Evolutionary conservation across 1,140 invertebrate species (phyloP), one percentile per base, ranked within the genome.

Genomic region (Protaetia brevitarsis): DNA sequence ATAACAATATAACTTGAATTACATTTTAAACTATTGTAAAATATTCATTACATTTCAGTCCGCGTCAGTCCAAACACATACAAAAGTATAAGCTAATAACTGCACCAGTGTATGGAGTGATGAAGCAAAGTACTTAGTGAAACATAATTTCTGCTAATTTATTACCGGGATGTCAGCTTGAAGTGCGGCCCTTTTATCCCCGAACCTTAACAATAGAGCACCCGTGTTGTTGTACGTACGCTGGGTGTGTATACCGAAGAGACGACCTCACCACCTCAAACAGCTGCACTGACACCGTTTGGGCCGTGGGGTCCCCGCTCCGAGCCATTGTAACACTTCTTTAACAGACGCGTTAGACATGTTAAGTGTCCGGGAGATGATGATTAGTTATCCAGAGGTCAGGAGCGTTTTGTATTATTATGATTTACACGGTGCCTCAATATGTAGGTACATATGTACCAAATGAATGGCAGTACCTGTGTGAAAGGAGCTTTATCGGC

Each of bases 91-190:
- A n/a, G n/a, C n/a, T n/a, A n/a, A n/a, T n/a, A n/a, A n/a, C n/a
- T n/a, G n/a, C n/a, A n/a, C n/a, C n/a, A n/a, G n/a, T n/a, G n/a
- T n/a, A n/a, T n/a, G n/a, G n/a, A 51, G 16, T 19, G 11, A 51
- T 23, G 26, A 51, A 51, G 41, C 41, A 21, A 51, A 51, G 41
- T 51, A 51, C 19, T 51, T 59, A 59, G 57, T 21, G 29, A 59
- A 59, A 59, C 57, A 59, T 59, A 59, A 59, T 59, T 59, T 59
- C 57, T 59, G 16, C 57, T 59, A 59, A 59, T 59, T 59, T 59
- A 59, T 59, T 59, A 59, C 29, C 13, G 29, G 16, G 57, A 59
- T 59, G 57, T 59, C 57, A 59, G 57, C 29, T 59, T 59, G 57
- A 59, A 59, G 57, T 29, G 57, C 29, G 57, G 57, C 11, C 29